Conservation (phyloP, 2,113 vertebrate genomes). For the Oceanodroma tethys region DNA sequence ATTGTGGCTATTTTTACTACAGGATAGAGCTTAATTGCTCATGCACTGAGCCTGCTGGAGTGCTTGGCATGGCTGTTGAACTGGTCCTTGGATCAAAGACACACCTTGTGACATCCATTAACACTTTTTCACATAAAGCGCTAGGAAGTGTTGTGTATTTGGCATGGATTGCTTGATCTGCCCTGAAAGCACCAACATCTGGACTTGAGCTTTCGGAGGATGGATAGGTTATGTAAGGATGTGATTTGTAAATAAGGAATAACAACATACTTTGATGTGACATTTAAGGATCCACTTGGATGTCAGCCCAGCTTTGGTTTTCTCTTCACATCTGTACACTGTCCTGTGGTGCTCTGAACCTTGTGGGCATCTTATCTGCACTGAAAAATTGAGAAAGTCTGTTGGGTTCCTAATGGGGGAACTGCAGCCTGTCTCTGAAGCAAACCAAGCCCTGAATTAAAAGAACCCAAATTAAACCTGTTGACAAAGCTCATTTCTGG, state of each 20-base stretch:
- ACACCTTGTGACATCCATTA: not conserved
- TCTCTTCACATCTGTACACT: not conserved
- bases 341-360: not conserved
- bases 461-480: constrained; percentile 51
- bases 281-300: not conserved
- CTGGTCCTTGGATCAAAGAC: not conserved
- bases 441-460: not conserved
- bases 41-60: not conserved
- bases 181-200: not conserved
- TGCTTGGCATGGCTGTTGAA: not conserved
- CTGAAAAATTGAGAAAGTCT: not conserved
- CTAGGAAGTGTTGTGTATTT: not conserved
- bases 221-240: not conserved
- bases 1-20: not conserved
- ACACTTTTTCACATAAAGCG: not conserved
- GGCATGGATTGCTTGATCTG: not conserved
- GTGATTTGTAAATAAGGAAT: not conserved
- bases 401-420: not conserved
- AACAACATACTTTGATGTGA: not conserved
- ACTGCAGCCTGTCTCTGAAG: not conserved
- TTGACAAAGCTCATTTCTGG: constrained; percentile 63
- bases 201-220: not conserved
- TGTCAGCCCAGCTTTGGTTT: not conserved
- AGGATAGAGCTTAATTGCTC: not conserved
- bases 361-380: not conserved